Base-by-base conservation (phyloP, 2,888 invertebrate species). In the Drosophila kambysellisi region DNA sequence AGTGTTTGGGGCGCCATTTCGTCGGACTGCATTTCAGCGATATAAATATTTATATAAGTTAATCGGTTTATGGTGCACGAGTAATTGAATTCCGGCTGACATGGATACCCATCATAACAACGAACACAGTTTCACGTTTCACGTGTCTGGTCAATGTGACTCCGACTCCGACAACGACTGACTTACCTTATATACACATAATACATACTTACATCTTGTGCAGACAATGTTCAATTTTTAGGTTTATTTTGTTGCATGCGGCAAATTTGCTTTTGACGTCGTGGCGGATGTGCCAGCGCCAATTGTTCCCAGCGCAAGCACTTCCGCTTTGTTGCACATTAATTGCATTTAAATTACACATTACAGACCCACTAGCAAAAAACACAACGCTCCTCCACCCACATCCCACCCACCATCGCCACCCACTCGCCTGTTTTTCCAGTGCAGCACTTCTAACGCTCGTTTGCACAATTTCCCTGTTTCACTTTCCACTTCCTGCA, bases 1-100 rank as follows among this genome's bases (percentile, higher is more conserved):
- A 71, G 41, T 30, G 20, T 11, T 30, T 46, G 52, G 7, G 37
- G 56, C 30, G 56, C 20, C 63, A 79, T 46, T 20, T 20, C 70
- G 25, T 39, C n/a, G n/a, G 66, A 73, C 82, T 86, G 88, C 77
- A 81, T 73, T 75, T 80, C 82, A 73, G 60, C 76, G 85, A 89
- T 88, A 87, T 87, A 87, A 87, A 87, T 87, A 87, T 87, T 89
- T 89, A 89, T 88, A 85, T 74, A 87, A 88, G 85, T 87, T 87
- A 87, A 87, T 87, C 87, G 87, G 89, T 85, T 87, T 87, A 87
- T 87, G 88, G 85, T 52, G 74, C 88, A 85, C 83, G 88, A 85
- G 83, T 89, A 89, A 89, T 89, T 87, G 86, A 87, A 87, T 87
- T 89, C 75, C 75, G 68, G 61, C 52, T 64, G 58, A 62, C 62